Conservation (phyloP, 2,797 vertebrate genomes). For the Selene dorsalis region DNA sequence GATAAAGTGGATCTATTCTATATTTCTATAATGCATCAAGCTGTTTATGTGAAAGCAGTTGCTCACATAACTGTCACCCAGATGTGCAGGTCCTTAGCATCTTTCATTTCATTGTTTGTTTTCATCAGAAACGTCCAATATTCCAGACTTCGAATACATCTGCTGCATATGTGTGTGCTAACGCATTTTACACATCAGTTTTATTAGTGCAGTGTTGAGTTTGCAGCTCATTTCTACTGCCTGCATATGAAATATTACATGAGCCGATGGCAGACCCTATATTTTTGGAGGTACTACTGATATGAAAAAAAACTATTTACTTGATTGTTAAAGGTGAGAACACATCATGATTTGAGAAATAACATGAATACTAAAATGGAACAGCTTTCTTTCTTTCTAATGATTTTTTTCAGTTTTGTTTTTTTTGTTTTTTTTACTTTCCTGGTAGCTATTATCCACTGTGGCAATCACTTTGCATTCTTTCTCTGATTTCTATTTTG, state of each 20-base stretch:
- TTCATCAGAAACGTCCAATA: too few relatives aligned
- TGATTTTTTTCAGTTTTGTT: neutral
- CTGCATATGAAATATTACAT: neutral
- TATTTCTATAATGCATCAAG: neutral
- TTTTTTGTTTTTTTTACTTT: constrained; percentile 15
- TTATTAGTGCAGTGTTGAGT: neutral
- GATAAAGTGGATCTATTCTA: neutral
- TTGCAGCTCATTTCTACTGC: neutral
- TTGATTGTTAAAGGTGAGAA: neutral
- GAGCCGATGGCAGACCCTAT: neutral
- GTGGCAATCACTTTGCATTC: neutral
- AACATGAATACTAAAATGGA: neutral
- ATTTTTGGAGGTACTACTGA: too few relatives aligned
- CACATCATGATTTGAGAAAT: neutral
- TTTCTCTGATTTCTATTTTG: too few relatives aligned
- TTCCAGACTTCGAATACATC: too few relatives aligned
- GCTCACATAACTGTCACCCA: neutral
- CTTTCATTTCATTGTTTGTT: neutral
- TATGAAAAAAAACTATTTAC: neutral
- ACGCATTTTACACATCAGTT: neutral
- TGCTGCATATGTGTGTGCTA: too few relatives aligned
- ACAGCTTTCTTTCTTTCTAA: neutral
- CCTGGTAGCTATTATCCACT: neutral
- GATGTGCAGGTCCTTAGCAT: neutral
- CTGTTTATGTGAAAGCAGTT: neutral